phyloP scores from a whole-genome alignment of 1,140 invertebrate species.

The Macrocentrus cingulum region DNA sequence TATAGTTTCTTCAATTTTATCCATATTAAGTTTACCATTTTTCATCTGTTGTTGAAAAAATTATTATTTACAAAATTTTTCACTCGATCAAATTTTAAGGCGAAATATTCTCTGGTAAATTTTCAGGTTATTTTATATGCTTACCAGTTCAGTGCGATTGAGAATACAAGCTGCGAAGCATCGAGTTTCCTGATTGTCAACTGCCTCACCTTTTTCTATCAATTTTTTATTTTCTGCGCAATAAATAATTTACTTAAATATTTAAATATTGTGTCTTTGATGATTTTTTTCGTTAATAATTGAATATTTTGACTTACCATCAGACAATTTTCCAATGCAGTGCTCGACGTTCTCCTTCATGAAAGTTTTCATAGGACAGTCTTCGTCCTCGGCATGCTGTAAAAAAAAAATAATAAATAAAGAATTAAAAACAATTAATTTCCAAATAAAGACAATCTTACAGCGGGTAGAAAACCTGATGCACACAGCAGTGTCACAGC shows the following conservation, averaged over 20 bases:
- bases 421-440: background rate
- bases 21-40: background rate
- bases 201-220: background rate
- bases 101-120: too few relatives aligned
- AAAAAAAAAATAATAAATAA: background rate
- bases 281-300: background rate
- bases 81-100: background rate
- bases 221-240: slow-evolving; percentile 5
- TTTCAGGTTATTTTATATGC: slow-evolving; percentile 4
- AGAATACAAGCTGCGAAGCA: slow-evolving; percentile 13
- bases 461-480: background rate
- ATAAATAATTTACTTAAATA: too few relatives aligned
- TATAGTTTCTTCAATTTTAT: background rate
- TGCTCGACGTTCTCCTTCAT: slow-evolving; percentile 1
- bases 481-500: background rate
- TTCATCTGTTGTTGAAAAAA: slow-evolving; percentile 1
- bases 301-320: slow-evolving; percentile 5
- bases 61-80: background rate
- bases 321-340: slow-evolving; percentile 13
- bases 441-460: too few relatives aligned
- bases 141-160: slow-evolving; percentile 2
- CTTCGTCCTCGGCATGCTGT: background rate
- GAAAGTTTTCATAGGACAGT: slow-evolving; percentile 11
- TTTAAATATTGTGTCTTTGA: background rate
- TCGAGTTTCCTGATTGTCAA: slow-evolving; percentile 17